phyloP scores from a whole-genome alignment of 2,888 invertebrate genomes.

The Leptopilina myrica region DNA sequence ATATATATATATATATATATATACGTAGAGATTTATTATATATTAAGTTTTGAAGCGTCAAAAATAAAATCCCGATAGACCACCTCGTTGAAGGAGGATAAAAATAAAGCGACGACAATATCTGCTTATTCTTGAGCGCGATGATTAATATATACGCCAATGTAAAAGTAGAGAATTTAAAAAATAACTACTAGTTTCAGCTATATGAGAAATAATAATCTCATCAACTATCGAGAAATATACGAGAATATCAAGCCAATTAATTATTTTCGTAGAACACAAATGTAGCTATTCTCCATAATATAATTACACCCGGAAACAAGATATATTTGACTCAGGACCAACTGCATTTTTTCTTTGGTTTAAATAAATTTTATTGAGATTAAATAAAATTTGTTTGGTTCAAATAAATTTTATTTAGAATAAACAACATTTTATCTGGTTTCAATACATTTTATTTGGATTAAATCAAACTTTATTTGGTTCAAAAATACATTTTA shows the following conservation, averaged over 20 bases:
- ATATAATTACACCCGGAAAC: no score
- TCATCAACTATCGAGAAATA: neutral
- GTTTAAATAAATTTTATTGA: no score
- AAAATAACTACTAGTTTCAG: slow-evolving; percentile 28
- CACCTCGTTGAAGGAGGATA: slow-evolving; percentile 51
- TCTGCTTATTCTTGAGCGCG: slow-evolving; percentile 44
- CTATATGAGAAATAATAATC: neutral
- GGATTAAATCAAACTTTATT: no score
- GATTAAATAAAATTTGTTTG: no score
- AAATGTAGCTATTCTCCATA: no score
- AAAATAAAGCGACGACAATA: slow-evolving; percentile 55
- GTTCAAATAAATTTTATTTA: no score
- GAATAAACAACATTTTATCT: no score
- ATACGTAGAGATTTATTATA: neutral
- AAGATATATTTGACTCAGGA: no score
- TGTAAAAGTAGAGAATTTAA: slow-evolving; percentile 33
- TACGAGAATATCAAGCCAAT: neutral
- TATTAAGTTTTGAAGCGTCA: slow-evolving; percentile 31
- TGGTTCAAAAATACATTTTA: no score
- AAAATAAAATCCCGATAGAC: slow-evolving; percentile 43
- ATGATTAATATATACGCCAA: slow-evolving; percentile 45
- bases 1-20: neutral
- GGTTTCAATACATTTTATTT: no score
- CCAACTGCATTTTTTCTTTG: no score
- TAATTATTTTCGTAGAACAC: neutral